Evolutionary conservation across 2,113 vertebrate species (phyloP).

Genomic region (Asarcornis scutulata): DNA sequence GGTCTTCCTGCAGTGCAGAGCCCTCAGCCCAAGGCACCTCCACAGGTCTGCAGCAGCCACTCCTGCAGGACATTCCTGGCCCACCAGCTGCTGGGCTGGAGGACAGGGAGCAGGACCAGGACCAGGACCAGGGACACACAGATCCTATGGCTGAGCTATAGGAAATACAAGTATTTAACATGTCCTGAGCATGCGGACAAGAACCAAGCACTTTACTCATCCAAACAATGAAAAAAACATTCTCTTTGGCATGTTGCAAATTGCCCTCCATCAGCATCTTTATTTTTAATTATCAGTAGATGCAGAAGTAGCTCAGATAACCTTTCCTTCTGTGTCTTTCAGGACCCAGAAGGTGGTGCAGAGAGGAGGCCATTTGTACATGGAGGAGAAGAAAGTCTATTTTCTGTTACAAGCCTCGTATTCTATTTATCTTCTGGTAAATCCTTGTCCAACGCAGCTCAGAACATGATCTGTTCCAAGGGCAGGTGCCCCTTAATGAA

Average conservation of each 20-base stretch:
- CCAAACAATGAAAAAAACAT: not conserved
- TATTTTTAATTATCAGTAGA: not conserved
- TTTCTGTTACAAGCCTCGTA: conserved; percentile 56
- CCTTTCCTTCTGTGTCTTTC: conserved; percentile 7
- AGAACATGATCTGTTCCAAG: conserved; percentile 56
- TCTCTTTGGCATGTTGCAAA: not conserved
- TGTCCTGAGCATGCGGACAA: not conserved
- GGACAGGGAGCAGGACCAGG: too few relatives aligned
- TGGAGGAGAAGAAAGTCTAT: not conserved
- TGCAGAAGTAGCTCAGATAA: not conserved
- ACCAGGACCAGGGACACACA: not conserved
- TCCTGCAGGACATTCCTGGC: not conserved
- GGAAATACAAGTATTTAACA: not conserved
- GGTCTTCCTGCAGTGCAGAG: rapidly evolving
- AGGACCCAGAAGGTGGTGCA: not conserved
- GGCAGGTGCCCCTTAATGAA: conserved; percentile 66
- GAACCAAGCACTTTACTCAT: not conserved
- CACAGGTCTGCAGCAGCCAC: not conserved
- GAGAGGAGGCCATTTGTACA: not conserved
- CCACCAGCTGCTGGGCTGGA: not conserved
- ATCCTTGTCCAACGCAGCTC: conserved; percentile 48
- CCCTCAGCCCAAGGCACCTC: not conserved
- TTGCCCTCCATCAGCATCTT: not conserved
- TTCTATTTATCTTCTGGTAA: conserved; percentile 74
- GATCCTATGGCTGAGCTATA: not conserved